Evolutionary conservation across 64 coral and sea anemone species (phyloP).

Genomic region (Stylophora pistillata): DNA sequence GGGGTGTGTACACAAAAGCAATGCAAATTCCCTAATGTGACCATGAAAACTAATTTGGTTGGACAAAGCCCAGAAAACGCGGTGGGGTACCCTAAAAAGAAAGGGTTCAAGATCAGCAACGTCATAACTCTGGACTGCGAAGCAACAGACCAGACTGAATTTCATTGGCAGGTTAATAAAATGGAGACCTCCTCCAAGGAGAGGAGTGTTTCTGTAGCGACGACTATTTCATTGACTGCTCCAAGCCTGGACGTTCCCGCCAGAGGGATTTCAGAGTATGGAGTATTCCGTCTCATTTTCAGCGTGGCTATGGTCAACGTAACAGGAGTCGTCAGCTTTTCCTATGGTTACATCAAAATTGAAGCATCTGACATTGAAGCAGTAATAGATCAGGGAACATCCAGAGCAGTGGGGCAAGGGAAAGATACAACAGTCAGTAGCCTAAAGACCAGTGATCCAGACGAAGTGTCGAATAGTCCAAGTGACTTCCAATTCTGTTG

Average conservation of each 20-base stretch:
- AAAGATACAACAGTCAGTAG: slow-evolving; percentile 14
- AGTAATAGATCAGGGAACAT: slow-evolving; percentile 12
- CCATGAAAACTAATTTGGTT: neutral
- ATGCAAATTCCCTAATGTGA: slow-evolving; percentile 50
- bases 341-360: slow-evolving; percentile 38
- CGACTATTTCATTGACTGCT: neutral
- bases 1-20: slow-evolving; percentile 26
- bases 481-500: slow-evolving; percentile 27
- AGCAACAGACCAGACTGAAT: slow-evolving; percentile 34
- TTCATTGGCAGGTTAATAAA: neutral
- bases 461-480: neutral
- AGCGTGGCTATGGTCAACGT: slow-evolving; percentile 46
- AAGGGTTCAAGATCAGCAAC: neutral
- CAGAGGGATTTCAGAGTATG: slow-evolving; percentile 1
- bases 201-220: neutral
- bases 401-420: slow-evolving; percentile 44
- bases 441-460: slow-evolving; percentile 25
- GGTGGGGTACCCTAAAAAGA: neutral
- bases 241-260: slow-evolving; percentile 20
- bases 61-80: slow-evolving; percentile 9
- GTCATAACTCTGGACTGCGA: slow-evolving; percentile 41
- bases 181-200: neutral
- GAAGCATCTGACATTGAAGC: slow-evolving; percentile 28
- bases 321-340: slow-evolving; percentile 15
- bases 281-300: neutral